Evolutionary conservation across 2,888 invertebrate species (phyloP), one percentile per base, ranked within the genome.

Genomic region (Elysia crispata): DNA sequence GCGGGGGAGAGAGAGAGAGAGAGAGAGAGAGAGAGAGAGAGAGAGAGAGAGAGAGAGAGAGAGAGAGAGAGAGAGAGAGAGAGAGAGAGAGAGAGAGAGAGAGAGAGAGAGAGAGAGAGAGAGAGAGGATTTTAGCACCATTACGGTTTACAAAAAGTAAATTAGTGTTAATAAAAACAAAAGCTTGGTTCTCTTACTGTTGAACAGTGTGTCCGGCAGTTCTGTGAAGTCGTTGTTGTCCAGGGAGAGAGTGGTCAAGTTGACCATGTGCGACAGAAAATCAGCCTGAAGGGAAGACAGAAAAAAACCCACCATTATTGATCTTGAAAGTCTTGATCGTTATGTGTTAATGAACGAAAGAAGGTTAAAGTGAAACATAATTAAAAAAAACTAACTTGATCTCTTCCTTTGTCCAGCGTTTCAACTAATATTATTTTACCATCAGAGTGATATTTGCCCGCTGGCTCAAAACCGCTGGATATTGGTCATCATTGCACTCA

Each of bases 171-270:
- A 41, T 23, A 5, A 60, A 3, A 25, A 60, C 15, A 6, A 67
- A 15, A 6, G 25, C 15, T 1, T 20, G 3, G 20, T 67, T 28
- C 6, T 6, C 28, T 83, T 66, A 25, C 81, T 81, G 8, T 74
- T 54, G 54, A 85, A 85, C 13, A 86, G 54, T 30, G 74, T 79
- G 0, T 41, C 18, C 1, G 85, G 85, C 18, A 86, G 41, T 11
- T 78, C 50, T 0, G 81, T 82, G 41, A 84, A 82, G 15, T 57
- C 57, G 28, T 86, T 86, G 64, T 84, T 83, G 49, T 84, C 85
- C 6, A 86, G 31, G 50, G 84, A 83, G 11, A 86, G 76, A 13
- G 74, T 76, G 13, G 70, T 77, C 3, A 86, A 49, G 30, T 83
- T 79, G 5, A 80, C 80, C 64, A 81, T 83, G 77, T 82, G 83